These are phyloP conservation scores for Drosophila yooni DNA, from an alignment of 2,888 invertebrate species.

Conservation along the genomic window DNA sequence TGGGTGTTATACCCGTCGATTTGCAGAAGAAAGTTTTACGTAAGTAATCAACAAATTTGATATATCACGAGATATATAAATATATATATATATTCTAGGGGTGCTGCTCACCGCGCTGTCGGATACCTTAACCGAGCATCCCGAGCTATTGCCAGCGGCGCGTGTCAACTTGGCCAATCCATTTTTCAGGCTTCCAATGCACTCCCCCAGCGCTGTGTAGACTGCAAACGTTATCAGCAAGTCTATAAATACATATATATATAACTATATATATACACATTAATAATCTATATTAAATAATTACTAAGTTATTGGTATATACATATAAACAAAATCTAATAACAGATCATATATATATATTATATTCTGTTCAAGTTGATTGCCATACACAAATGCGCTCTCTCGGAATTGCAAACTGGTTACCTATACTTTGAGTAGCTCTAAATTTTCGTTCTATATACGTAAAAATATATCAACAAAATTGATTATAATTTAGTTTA, in stretches of 20 bases:
- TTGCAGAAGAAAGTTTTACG: constrained; percentile 92
- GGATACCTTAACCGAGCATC: constrained; percentile 90
- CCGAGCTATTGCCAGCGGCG: constrained; percentile 87
- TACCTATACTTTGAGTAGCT: constrained; percentile 17
- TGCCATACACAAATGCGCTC: constrained; percentile 60
- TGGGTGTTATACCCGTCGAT: constrained; percentile 90
- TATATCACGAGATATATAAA: not conserved
- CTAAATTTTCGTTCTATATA: constrained; percentile 18
- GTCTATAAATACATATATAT: constrained; percentile 21
- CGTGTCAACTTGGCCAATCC: constrained; percentile 86
- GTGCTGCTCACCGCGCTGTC: constrained; percentile 91
- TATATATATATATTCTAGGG: constrained; percentile 85
- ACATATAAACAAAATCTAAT: constrained; percentile 20
- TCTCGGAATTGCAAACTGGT: constrained; percentile 63
- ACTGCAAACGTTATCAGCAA: constrained; percentile 51
- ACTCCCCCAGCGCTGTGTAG: constrained; percentile 49
- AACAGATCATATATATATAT: constrained; percentile 8
- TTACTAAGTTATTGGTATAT: constrained; percentile 52
- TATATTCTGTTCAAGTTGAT: constrained; percentile 43
- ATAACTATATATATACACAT: constrained; percentile 37
- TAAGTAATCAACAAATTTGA: constrained; percentile 84
- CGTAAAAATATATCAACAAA: constrained; percentile 13
- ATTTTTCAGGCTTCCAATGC: constrained; percentile 82
- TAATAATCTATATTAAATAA: constrained; percentile 51
- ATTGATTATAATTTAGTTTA: constrained; percentile 25